A percentile compares a stretch with the other conserved stretches of the same genome.
phyloP scores from a whole-genome alignment of 2,113 vertebrate genomes.

The Proteles cristata region DNA sequence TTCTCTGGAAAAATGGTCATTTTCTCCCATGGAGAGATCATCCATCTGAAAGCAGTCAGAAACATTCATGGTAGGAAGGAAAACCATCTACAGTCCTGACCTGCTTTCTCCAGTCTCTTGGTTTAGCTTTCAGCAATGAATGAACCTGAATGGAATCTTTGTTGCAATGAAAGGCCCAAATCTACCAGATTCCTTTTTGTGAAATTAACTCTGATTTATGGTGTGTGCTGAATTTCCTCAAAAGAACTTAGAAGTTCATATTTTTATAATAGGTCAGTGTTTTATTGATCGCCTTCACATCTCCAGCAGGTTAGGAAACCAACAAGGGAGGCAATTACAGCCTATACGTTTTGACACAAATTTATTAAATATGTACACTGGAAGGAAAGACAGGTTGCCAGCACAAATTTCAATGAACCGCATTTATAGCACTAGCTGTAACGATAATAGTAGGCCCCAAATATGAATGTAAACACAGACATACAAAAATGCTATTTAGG shows the following conservation, averaged over 20 bases:
- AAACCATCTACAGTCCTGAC: neutral
- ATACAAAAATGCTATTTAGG: neutral
- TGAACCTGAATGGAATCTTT: neutral
- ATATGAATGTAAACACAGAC: neutral
- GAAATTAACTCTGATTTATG: conserved; percentile 12
- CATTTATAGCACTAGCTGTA: neutral
- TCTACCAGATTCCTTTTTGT: conserved; percentile 10
- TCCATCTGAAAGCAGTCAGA: neutral
- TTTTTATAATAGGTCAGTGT: neutral
- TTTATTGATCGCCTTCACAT: neutral
- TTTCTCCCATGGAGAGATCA: neutral
- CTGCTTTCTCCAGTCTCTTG: neutral
- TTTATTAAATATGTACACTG: neutral
- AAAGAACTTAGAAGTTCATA: neutral
- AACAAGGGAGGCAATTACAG: neutral
- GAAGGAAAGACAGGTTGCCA: neutral
- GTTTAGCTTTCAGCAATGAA: neutral
- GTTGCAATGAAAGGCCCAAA: neutral
- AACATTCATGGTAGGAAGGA: neutral
- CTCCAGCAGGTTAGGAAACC: neutral
- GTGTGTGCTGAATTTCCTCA: neutral
- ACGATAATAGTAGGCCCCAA: neutral
- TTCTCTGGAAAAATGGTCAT: neutral
- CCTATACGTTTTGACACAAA: neutral
- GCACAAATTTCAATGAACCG: neutral